Evolutionary conservation across 2,888 invertebrate species (phyloP).

Genomic region (Monoplex corrugatus): DNA sequence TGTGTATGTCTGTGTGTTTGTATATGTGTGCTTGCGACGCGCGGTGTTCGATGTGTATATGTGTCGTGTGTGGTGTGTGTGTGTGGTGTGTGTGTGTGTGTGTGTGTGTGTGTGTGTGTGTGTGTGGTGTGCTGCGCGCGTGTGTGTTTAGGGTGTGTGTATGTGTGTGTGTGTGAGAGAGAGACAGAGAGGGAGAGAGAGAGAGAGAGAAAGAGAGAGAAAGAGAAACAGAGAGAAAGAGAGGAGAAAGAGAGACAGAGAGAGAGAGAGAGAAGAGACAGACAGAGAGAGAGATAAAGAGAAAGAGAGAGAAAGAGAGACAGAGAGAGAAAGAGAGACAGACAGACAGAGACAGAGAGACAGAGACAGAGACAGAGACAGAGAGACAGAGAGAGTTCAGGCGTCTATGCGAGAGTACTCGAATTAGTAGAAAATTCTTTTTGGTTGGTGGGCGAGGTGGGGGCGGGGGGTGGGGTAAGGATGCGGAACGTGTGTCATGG

Average conservation of each 20-base stretch:
- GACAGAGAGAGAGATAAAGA: background rate
- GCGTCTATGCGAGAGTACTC: too few relatives aligned
- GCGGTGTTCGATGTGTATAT: too few relatives aligned
- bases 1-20: too few relatives aligned
- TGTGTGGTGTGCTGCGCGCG: background rate
- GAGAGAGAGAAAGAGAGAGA: background rate
- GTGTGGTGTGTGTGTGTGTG: background rate
- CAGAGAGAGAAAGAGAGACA: too few relatives aligned
- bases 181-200: background rate
- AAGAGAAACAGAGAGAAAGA: background rate
- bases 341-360: background rate
- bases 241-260: background rate
- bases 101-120: slow-evolving; percentile 10
- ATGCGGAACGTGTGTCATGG: too few relatives aligned
- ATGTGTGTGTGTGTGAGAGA: slow-evolving; percentile 25
- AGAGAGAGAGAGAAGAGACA: too few relatives aligned
- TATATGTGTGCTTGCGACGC: too few relatives aligned
- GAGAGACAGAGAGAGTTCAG: background rate
- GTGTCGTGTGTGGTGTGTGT: too few relatives aligned
- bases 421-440: too few relatives aligned
- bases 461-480: too few relatives aligned
- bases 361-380: background rate
- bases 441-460: too few relatives aligned
- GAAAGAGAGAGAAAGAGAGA: too few relatives aligned
- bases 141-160: background rate